Conservation (phyloP, 2,888 invertebrate genomes). For the Tenthredo distinguenda region DNA sequence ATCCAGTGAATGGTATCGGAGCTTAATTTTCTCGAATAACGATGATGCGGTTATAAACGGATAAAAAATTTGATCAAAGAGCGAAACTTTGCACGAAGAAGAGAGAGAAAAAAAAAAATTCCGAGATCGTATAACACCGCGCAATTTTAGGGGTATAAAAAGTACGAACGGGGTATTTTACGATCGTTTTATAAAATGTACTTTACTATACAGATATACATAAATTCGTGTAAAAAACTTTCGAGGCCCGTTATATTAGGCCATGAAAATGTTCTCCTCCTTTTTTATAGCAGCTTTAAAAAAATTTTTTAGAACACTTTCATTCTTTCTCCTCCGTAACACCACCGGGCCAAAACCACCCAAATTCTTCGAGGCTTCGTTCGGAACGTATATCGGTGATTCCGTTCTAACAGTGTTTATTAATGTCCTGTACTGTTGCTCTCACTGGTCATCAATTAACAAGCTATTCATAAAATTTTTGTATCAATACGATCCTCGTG, state of each 20-base stretch:
- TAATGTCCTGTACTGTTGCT: no score
- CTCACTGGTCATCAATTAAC: no score
- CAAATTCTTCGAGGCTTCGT: no score
- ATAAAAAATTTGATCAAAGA: neutral
- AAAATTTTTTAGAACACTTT: neutral
- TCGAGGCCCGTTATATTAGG: slow-evolving; percentile 1
- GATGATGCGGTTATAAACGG: neutral
- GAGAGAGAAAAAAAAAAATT: neutral
- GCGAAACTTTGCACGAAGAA: neutral
- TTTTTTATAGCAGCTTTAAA: neutral
- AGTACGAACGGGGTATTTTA: neutral
- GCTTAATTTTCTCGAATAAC: neutral
- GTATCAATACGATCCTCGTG: no score
- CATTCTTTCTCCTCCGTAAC: neutral
- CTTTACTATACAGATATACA: neutral
- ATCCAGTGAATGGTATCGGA: neutral
- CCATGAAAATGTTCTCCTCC: neutral
- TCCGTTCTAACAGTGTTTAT: no score
- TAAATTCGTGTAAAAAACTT: neutral
- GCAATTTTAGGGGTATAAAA: neutral
- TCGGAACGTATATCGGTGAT: no score
- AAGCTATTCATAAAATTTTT: no score
- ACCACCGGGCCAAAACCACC: neutral
- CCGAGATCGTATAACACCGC: neutral
- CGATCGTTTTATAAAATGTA: slow-evolving; percentile 13